Evolutionary conservation across 2,797 vertebrate genomes (phyloP).

Genomic region (Ispidina picta): DNA sequence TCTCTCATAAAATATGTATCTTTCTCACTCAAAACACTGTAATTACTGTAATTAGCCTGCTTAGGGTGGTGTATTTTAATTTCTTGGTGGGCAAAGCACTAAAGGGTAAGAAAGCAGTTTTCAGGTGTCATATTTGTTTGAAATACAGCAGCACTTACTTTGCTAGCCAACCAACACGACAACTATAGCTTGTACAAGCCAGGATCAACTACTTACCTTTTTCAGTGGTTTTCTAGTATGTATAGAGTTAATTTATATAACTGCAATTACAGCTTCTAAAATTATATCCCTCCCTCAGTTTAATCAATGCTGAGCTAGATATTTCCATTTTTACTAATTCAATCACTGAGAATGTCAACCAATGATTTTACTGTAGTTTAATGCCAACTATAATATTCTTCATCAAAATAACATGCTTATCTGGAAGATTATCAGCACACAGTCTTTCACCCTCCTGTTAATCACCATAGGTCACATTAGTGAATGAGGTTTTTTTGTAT

Average conservation of each 20-base stretch:
- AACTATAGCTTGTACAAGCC: neutral
- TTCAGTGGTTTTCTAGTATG: neutral
- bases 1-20: neutral
- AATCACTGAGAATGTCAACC: slow-evolving; percentile 56
- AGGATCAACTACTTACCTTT: neutral
- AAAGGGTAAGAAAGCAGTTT: neutral
- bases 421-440: neutral
- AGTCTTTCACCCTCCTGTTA: neutral
- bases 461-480: neutral
- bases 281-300: slow-evolving; percentile 29
- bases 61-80: neutral
- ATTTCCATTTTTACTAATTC: slow-evolving; percentile 69
- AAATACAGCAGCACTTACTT: neutral
- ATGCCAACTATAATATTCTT: slow-evolving; percentile 53
- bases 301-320: slow-evolving; percentile 49
- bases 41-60: neutral
- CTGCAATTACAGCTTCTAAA: slow-evolving; percentile 37
- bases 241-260: neutral
- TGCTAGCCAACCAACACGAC: neutral
- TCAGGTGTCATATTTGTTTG: neutral
- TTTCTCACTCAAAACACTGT: neutral
- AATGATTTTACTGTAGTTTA: slow-evolving; percentile 29
- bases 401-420: slow-evolving; percentile 52
- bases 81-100: neutral
- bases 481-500: neutral